These are phyloP conservation scores for Lepus oiostolus DNA, from an alignment of 2,797 vertebrate genomes.

Conservation along the genomic window DNA sequence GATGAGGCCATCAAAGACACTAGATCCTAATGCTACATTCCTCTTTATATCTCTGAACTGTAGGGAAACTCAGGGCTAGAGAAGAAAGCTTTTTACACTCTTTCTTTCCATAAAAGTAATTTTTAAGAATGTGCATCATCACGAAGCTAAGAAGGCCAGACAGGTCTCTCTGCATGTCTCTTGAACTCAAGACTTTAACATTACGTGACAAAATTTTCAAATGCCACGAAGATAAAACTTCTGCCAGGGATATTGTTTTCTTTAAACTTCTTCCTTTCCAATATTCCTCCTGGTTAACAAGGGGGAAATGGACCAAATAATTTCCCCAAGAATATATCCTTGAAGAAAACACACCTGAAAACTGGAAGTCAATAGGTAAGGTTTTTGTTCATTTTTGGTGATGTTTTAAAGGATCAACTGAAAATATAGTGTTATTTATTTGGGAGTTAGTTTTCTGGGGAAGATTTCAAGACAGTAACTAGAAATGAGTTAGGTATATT, in stretches of 20 bases:
- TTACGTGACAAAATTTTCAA: conserved; percentile 87
- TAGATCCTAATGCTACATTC: conserved; percentile 91
- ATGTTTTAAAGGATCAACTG: conserved; percentile 81
- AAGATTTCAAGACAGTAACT: conserved; percentile 52
- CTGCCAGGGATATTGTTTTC: conserved; percentile 87
- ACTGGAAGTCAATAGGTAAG: conserved; percentile 94
- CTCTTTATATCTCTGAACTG: conserved; percentile 90
- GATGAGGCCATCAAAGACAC: conserved; percentile 92
- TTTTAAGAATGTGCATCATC: conserved; percentile 75
- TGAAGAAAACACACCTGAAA: conserved; percentile 89
- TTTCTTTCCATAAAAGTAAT: conserved; percentile 84
- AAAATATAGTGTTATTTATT: conserved; percentile 74
- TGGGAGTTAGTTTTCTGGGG: conserved; percentile 32
- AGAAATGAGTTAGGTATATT: not conserved
- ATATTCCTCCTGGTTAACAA: conserved; percentile 84
- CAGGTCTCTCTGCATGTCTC: conserved; percentile 82
- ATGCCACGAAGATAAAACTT: conserved; percentile 85
- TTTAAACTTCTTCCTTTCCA: conserved; percentile 80
- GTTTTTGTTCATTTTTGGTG: conserved; percentile 55
- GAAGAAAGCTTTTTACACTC: conserved; percentile 86
- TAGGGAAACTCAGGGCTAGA: conserved; percentile 90
- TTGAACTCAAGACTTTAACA: conserved; percentile 86
- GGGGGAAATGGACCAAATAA: conserved; percentile 90
- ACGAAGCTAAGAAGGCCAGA: conserved; percentile 80
- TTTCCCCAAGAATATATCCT: conserved; percentile 91